Base-by-base conservation (phyloP, 2,797 vertebrate species). In the Manis javanica region DNA sequence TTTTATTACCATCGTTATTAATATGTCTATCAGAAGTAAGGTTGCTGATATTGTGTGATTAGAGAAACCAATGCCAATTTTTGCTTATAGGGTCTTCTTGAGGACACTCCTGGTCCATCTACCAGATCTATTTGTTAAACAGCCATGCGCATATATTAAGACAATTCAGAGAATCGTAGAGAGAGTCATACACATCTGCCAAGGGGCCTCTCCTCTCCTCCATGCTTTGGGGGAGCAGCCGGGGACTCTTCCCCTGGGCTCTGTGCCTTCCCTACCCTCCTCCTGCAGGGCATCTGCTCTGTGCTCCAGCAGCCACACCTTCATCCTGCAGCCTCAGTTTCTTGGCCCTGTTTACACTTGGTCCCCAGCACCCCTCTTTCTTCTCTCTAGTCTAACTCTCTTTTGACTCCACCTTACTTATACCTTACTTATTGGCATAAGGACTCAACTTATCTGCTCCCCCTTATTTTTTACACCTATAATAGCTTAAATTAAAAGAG, bases 1-100 rank as follows among this genome's bases (percentile, higher is more conserved):
- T 78, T 49, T 37, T 59, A 26, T 71, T 72, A 61, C 81, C 46
- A 34, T 69, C 26, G 51, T 91, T 93, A 66, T 91, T 90, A 79
- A 94, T 34, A 1, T 69, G 61, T 57, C 49, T 68, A 12, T 91
- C 49, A 87, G 34, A 87, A 89, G 46, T 87, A 51, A 86, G 55
- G n/a, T 37, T 16, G 29, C 55, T 87, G 21, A 87, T 55, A 53
- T 63, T 61, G 11, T 74, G 21, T 74, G 34, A 39, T 51, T 75
- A 66, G 87, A 66, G 61, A n/a, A n/a, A 51, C 21, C 37, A n/a
- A 18, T 23, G 15, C 4, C 69, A 66, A 57, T 16, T 79, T 87
- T 93, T 88, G 61, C 59, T 39, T 77, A 21, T 63, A 72, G 37
- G 34, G 23, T 87, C 46, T 93, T 79, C 68, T 29, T 13, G 55